A percentile compares a stretch with the other conserved stretches of the same genome.
These are phyloP conservation scores for Drosophila austrosaltans DNA, from an alignment of 2,888 invertebrate species.

Conservation along the genomic window DNA sequence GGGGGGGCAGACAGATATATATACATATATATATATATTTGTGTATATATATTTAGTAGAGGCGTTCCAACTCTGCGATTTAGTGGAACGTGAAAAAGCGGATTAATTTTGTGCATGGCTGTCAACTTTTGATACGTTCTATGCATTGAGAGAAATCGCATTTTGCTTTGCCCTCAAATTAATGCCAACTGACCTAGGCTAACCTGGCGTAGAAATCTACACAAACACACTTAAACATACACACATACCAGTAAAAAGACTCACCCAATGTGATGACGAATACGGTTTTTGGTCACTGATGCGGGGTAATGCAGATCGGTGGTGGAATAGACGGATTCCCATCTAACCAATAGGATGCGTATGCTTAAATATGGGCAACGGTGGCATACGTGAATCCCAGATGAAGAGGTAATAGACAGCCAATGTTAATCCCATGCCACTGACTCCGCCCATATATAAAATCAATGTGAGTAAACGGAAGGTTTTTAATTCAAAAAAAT, in stretches of 20 bases:
- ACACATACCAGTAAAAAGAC: slow-evolving; percentile 21
- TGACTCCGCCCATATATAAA: slow-evolving; percentile 80
- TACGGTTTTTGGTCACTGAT: slow-evolving; percentile 1
- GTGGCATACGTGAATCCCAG: slow-evolving; percentile 83
- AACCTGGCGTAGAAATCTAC: background rate
- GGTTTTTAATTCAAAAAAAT: slow-evolving; percentile 81
- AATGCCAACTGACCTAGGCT: slow-evolving; percentile 41
- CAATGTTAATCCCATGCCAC: slow-evolving; percentile 81
- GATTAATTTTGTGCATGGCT: slow-evolving; percentile 76
- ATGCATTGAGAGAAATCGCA: slow-evolving; percentile 1
- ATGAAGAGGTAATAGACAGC: slow-evolving; percentile 82
- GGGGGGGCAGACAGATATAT: background rate
- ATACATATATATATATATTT: too few relatives aligned
- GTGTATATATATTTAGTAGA: too few relatives aligned
- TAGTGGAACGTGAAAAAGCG: slow-evolving; percentile 68
- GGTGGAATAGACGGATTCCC: background rate
- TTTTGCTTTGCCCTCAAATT: slow-evolving; percentile 44
- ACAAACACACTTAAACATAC: too few relatives aligned
- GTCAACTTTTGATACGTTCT: slow-evolving; percentile 63
- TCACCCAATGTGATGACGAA: slow-evolving; percentile 49
- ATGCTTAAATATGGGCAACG: slow-evolving; percentile 80
- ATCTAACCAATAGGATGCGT: slow-evolving; percentile 80
- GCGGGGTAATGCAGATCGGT: background rate
- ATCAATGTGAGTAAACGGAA: slow-evolving; percentile 79
- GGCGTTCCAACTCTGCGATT: slow-evolving; percentile 58